Percentiles rank a stretch among this genome's conserved stretches.
Conservation (phyloP, 1,140 invertebrate species). For the Anastrepha ludens region DNA sequence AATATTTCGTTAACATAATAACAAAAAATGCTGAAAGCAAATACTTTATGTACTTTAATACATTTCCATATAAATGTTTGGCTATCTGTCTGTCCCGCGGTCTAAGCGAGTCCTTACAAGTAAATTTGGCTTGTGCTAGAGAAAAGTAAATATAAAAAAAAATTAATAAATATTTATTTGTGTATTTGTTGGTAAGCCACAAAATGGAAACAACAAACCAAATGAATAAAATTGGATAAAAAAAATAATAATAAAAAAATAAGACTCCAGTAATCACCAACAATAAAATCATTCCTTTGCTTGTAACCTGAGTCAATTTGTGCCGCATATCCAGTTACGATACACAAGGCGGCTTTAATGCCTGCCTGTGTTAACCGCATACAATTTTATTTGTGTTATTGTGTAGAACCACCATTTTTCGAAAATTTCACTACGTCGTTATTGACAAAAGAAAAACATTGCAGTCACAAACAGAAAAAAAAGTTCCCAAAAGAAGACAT, state of each 20-base stretch:
- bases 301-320: background rate
- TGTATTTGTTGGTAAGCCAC: background rate
- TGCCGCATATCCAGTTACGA: background rate
- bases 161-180: too few relatives aligned
- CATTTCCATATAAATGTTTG: background rate
- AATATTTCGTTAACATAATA: background rate
- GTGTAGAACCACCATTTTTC: too few relatives aligned
- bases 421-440: background rate
- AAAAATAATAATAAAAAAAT: background rate
- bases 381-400: too few relatives aligned
- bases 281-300: background rate
- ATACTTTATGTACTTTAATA: background rate
- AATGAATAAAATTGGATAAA: background rate
- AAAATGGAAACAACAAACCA: background rate
- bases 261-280: constrained; percentile 1
- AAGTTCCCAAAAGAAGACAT: background rate
- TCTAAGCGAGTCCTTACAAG: too few relatives aligned
- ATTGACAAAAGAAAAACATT: background rate
- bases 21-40: background rate
- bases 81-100: background rate
- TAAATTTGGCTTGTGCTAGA: too few relatives aligned
- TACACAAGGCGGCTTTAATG: background rate
- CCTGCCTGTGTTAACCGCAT: too few relatives aligned
- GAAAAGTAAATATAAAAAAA: too few relatives aligned
- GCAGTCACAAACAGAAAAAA: background rate